Evolutionary conservation across 2,888 invertebrate species (phyloP).

Genomic region (Pseudoips prasinana): DNA sequence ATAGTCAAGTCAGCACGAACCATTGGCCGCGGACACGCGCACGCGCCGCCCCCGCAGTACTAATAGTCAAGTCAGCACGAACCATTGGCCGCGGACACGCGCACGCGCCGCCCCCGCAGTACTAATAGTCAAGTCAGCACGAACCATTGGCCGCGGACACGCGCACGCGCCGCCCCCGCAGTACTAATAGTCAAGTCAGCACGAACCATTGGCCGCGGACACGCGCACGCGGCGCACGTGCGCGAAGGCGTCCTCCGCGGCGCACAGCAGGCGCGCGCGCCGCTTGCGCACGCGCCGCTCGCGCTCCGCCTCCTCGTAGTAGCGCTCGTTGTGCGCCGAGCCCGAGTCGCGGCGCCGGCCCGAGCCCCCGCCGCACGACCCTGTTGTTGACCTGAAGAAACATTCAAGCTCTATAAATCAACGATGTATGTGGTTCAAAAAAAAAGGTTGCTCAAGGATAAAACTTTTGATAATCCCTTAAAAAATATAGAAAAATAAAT

Average conservation of each 20-base stretch:
- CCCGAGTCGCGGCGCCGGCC: slow-evolving; percentile 92
- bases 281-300: slow-evolving; percentile 96
- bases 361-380: slow-evolving; percentile 77
- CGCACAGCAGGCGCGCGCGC: slow-evolving; percentile 93
- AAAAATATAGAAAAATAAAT: no score
- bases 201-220: slow-evolving; percentile 55
- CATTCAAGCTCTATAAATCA: no score
- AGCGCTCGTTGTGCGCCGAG: slow-evolving; percentile 97
- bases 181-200: neutral
- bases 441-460: no score
- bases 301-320: slow-evolving; percentile 99
- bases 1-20: no score
- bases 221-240: slow-evolving; percentile 92
- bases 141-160: slow-evolving; percentile 58
- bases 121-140: no score
- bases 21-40: no score
- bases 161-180: slow-evolving; percentile 93
- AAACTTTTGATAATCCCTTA: no score
- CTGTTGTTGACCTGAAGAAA: slow-evolving; percentile 47
- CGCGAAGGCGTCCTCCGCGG: slow-evolving; percentile 98
- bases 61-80: no score
- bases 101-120: slow-evolving; percentile 95
- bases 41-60: slow-evolving; percentile 58
- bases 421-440: no score
- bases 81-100: no score